phyloP scores from a whole-genome alignment of 2,888 invertebrate genomes.

The Diaperis boleti region DNA sequence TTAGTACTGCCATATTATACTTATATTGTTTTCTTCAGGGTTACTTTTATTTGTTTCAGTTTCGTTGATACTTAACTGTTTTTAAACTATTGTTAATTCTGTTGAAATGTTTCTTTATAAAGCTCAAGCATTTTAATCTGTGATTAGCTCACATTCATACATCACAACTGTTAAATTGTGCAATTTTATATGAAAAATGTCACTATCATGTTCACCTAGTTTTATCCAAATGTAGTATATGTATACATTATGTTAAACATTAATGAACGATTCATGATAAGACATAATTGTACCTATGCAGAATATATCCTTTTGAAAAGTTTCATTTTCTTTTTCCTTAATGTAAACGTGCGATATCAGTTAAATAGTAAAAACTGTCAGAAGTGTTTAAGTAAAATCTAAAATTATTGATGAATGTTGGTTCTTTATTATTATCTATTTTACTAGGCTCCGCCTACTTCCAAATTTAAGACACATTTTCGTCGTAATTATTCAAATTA shows the following conservation, averaged over 20 bases:
- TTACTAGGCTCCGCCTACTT: no score
- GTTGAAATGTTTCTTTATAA: conserved; percentile 33
- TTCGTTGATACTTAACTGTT: conserved; percentile 43
- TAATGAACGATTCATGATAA: conserved; percentile 35
- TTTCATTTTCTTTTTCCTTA: background rate
- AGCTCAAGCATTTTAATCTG: conserved; percentile 42
- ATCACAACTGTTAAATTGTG: conserved; percentile 41
- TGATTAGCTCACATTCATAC: conserved; percentile 43
- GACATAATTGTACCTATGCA: conserved; percentile 36
- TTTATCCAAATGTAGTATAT: conserved; percentile 28
- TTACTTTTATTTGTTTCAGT: conserved; percentile 32
- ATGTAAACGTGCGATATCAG: no score
- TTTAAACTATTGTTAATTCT: conserved; percentile 37
- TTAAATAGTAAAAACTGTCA: no score
- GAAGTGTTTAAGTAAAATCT: no score
- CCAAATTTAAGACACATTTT: no score
- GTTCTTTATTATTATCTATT: no score
- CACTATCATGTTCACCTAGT: conserved; percentile 37
- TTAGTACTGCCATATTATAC: conserved; percentile 39
- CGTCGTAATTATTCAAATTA: no score
- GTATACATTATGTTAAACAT: conserved; percentile 35
- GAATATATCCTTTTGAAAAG: conserved; percentile 32
- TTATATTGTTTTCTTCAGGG: conserved; percentile 36
- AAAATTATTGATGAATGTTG: no score
- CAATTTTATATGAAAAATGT: conserved; percentile 40